phyloP scores from a whole-genome alignment of 2,113 vertebrate genomes.

The Xiphophorus hellerii region DNA sequence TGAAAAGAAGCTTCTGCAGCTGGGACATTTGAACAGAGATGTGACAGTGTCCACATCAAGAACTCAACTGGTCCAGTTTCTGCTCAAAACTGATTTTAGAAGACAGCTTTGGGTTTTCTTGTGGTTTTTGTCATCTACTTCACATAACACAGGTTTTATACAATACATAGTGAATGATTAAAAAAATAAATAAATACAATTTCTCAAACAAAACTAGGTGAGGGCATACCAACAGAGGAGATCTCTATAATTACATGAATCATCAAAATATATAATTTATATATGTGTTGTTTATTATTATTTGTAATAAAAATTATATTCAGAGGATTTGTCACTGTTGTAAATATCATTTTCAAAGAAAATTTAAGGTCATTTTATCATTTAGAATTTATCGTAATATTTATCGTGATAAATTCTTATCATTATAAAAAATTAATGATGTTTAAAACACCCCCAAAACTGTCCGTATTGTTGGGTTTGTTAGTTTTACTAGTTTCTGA shows the following conservation, averaged over 20 bases:
- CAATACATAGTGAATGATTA: too few relatives aligned
- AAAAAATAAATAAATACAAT: too few relatives aligned
- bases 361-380: not conserved
- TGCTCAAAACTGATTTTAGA: not conserved
- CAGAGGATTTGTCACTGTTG: not conserved
- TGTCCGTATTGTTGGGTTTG: too few relatives aligned
- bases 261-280: too few relatives aligned
- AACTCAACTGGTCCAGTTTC: not conserved
- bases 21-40: not conserved
- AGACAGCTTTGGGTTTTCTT: not conserved
- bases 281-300: not conserved
- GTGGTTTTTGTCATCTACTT: not conserved
- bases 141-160: not conserved
- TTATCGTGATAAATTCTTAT: too few relatives aligned
- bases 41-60: not conserved
- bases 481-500: too few relatives aligned
- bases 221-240: too few relatives aligned
- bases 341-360: not conserved
- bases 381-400: too few relatives aligned
- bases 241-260: too few relatives aligned
- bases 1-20: not conserved
- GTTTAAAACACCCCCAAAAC: too few relatives aligned
- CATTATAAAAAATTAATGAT: too few relatives aligned
- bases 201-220: too few relatives aligned
- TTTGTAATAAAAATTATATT: not conserved